phyloP scores from a whole-genome alignment of 2,888 invertebrate genomes.

The Hydraecia micacea region DNA sequence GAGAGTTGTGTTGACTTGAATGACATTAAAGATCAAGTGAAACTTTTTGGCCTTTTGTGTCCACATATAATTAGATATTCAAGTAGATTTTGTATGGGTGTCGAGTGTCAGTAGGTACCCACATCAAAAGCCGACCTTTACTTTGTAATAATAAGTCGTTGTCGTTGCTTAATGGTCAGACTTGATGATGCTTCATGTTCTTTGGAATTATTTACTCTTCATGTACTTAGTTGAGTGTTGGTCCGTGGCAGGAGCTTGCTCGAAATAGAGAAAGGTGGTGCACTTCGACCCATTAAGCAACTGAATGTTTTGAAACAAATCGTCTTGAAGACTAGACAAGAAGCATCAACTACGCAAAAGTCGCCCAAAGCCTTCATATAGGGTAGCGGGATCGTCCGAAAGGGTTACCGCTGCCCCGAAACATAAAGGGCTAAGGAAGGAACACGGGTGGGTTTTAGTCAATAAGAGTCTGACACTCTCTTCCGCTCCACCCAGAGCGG shows the following conservation, averaged over 20 bases:
- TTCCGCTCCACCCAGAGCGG: no score
- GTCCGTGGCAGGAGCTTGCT: neutral
- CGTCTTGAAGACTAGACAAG: neutral
- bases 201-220: neutral
- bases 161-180: neutral
- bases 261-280: neutral
- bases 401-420: no score
- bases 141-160: constrained; percentile 16
- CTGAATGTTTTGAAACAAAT: neutral
- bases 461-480: no score
- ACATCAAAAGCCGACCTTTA: constrained; percentile 30
- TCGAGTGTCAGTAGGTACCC: constrained; percentile 2
- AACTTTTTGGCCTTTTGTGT: constrained; percentile 34
- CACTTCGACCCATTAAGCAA: neutral
- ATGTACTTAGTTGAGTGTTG: neutral
- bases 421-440: no score
- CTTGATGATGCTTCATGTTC: neutral
- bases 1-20: constrained; percentile 21
- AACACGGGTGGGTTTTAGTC: no score
- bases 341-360: neutral
- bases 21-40: constrained; percentile 31
- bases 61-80: constrained; percentile 17
- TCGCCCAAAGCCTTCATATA: neutral
- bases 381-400: no score
- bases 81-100: constrained; percentile 18